Conservation (phyloP, 2,797 vertebrate genomes). For the Salmo trutta region DNA sequence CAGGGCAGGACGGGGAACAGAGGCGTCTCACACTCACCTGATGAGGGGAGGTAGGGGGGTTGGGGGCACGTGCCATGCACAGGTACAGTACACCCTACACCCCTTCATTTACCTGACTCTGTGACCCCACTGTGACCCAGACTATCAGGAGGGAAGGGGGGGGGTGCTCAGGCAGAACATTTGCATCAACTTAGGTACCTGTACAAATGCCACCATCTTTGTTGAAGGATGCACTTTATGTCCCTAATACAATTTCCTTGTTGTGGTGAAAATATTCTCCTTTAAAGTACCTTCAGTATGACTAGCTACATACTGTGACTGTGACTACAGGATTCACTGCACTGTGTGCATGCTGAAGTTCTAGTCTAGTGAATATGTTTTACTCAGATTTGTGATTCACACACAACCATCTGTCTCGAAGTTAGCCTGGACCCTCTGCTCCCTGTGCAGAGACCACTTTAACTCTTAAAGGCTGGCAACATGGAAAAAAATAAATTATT, state of each 20-base stretch:
- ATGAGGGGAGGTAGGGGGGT: background rate
- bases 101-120: background rate
- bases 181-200: slow-evolving; percentile 12
- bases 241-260: background rate
- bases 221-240: background rate
- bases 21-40: slow-evolving; percentile 1
- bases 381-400: slow-evolving; percentile 14
- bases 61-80: background rate
- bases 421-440: slow-evolving; percentile 1
- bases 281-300: background rate
- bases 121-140: background rate
- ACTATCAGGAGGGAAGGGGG: background rate
- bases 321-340: background rate
- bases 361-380: background rate
- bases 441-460: background rate
- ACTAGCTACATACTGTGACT: background rate
- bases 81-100: slow-evolving; percentile 1
- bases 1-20: background rate
- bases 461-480: slow-evolving; percentile 20
- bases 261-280: background rate
- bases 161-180: background rate
- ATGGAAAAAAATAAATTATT: slow-evolving; percentile 27
- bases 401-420: slow-evolving; percentile 22
- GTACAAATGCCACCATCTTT: background rate
- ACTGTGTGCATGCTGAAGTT: background rate